Percentiles rank a stretch among this genome's conserved stretches.
Conservation (phyloP, 2,888 invertebrate species). For the Ferdinandea cuprea region DNA sequence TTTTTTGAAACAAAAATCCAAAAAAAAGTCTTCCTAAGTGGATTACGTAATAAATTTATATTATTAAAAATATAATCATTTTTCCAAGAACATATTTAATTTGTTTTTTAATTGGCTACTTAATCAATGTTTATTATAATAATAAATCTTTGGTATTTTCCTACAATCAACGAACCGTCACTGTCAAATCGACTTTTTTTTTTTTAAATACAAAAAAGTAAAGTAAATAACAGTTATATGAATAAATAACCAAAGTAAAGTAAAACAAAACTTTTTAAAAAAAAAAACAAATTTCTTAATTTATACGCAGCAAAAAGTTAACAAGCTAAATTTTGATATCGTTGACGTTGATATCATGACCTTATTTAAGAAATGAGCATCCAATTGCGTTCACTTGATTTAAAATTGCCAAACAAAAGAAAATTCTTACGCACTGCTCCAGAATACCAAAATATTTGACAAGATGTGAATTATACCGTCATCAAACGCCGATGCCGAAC, state of each 20-base stretch:
- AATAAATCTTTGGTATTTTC: too few relatives aligned
- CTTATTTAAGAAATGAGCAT: constrained; percentile 32
- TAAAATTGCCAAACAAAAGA: constrained; percentile 8
- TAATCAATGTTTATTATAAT: too few relatives aligned
- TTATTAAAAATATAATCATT: too few relatives aligned
- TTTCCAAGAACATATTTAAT: too few relatives aligned
- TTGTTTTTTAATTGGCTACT: too few relatives aligned
- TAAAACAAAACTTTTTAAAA: too few relatives aligned
- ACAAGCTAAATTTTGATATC: constrained; percentile 15
- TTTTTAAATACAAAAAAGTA: background rate
- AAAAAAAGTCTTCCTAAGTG: too few relatives aligned
- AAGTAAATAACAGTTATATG: constrained; percentile 2
- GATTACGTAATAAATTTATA: too few relatives aligned
- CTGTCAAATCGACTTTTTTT: background rate
- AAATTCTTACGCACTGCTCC: constrained; percentile 25
- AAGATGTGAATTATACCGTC: constrained; percentile 37
- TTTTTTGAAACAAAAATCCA: too few relatives aligned
- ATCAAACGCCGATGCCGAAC: constrained; percentile 53
- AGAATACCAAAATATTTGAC: constrained; percentile 30
- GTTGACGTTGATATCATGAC: constrained; percentile 33
- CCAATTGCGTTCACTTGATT: constrained; percentile 16
- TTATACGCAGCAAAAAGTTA: constrained; percentile 31
- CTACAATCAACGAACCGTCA: background rate
- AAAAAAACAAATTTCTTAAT: constrained; percentile 35
- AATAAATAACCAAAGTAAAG: constrained; percentile 15